Base-by-base conservation (phyloP, 2,113 vertebrate genomes). In the Montifringilla adamsi region DNA sequence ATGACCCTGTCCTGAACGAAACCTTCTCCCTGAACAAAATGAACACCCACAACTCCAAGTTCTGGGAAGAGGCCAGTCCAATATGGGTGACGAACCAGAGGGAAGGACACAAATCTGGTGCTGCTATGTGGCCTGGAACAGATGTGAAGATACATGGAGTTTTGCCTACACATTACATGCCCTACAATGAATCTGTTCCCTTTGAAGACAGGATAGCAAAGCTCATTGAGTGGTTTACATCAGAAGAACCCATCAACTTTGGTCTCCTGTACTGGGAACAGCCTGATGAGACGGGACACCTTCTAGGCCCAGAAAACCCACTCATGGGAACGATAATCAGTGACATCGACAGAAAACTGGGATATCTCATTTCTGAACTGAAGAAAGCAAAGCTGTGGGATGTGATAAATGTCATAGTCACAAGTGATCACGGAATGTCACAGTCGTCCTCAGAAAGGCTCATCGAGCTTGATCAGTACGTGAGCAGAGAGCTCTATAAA, bases 221-320 rank as follows among this genome's bases (percentile, higher is more conserved):
- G 86, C 96, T 99, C 26, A 97, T 99, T 11, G 93, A 97, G 33
- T 99, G 99, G 99, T 99, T 99, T 96, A 98, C 97, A 3, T 97
- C 96, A 8, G 90, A 98, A 58, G 95, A 98, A 13, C 97, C 98
- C 4, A 98, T 99, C 81, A 98, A 98, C 81, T 98, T 99, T 66
- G 99, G 98, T 30, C 97, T 99, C 35, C 97, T 99, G 0, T 99
- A 99, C 55, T 99, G 99, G 99, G 99, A 99, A 92, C 98, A 99
- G 37, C 99, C 99, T 5, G 99, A 99, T 53, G 97, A 98, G 70
- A 98, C 97, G 30, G 99, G 99, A 7, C 99, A 99, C 87, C 10
- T 49, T 15, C 85, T 98, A 37, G 99, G 99, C 19, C 99, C 99
- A 12, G 98, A 99, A 90, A 99, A 96, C 46, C 95, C 98, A 1